Evolutionary conservation across 2,888 invertebrate genomes (phyloP), one percentile per base, ranked within the genome.

Genomic region (Tuberolachnus salignus): DNA sequence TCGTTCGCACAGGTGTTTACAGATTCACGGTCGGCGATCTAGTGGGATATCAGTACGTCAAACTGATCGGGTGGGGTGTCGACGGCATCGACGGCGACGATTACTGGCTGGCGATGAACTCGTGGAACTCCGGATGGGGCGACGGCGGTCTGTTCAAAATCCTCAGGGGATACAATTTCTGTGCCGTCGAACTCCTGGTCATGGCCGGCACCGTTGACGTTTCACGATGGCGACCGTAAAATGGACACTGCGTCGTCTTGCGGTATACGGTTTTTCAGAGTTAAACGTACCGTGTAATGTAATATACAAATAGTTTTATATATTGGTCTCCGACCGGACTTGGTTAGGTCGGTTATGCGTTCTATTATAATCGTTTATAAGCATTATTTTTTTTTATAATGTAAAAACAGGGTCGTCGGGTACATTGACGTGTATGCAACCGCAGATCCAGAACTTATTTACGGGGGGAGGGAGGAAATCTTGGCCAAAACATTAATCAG

Each of bases 91-190:
- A 44, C 14, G 64, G 42, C 0, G 9, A 14, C 44, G 74, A 53
- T 13, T 74, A 74, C 42, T 74, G 74, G 64, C 16, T 74, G 55
- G 74, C 74, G 44, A 74, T 74, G 53, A 74, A 74, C 13, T 74
- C 74, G 16, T 74, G 74, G 74, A 74, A 74, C n/a, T 55, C 64
- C 14, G n/a, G 26, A 3, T 74, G 74, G 74, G 74, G 74, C 44
- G 44, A 74, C 44, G 2, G 19, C n/a, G 74, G 64, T 44, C 53
- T 74, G 19, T 74, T 74, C 53, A 74, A 74, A 64, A 74, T 74
- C n/a, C 64, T 64, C 51, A 74, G 44, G 23, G 74, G 74, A 1
- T 64, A 64, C 26, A 74, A 74, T n/a, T 64, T 74, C 44, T 74
- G 74, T 53, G 64, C 74, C 1, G 53, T 74, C 44, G 74, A 74